Evolutionary conservation across 2,888 invertebrate species (phyloP), one percentile per base, ranked within the genome.

Genomic region (Chrysolina haemoptera): DNA sequence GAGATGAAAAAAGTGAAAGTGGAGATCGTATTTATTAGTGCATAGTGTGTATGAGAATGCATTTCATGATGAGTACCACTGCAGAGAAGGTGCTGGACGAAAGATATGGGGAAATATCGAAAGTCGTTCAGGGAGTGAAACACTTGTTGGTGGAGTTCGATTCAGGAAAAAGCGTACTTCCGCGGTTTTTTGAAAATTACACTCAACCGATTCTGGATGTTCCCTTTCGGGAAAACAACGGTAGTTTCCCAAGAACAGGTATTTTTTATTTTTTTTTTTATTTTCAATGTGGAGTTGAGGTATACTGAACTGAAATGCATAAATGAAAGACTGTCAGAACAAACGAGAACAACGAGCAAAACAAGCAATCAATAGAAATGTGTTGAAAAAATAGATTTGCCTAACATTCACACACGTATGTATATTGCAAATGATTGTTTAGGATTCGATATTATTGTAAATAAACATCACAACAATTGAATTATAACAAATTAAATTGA

Each of bases 191-290:
- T 82, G 89, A 90, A 80, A 91, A 91, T 14, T 90, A 94, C 46
- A 94, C 92, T 0, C 91, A 93, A 80, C 91, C 92, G 79, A 93
- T 96, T 71, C 86, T 93, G 71, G 92, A 94, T 71, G 91, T 96
- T 85, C 90, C 93, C 69, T 91, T 96, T 1, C 89, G 92, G 69
- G 90, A 92, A 4, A 93, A 93, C 80, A 97, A 97, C 85, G 92
- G 95, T 62, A 96, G 96, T 11, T 96, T 94, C 89, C 97, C 97
- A 0, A 92, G 97, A 83, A 96, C 96, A 81, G 97, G 97, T 95
- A n/a, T 12, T 18, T 20, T 53, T 53, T 53, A 16, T 1, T 11
- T 53, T 11, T 53, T 50, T 18, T 50, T 46, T 12, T 46, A 27
- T 27, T 27, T 27, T 27, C 27, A 27, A 27, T 27, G 27, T 5